A percentile compares a stretch with the other conserved stretches of the same genome.
Evolutionary conservation across 2,888 invertebrate species (phyloP).

Genomic region (Amorpha juglandis): DNA sequence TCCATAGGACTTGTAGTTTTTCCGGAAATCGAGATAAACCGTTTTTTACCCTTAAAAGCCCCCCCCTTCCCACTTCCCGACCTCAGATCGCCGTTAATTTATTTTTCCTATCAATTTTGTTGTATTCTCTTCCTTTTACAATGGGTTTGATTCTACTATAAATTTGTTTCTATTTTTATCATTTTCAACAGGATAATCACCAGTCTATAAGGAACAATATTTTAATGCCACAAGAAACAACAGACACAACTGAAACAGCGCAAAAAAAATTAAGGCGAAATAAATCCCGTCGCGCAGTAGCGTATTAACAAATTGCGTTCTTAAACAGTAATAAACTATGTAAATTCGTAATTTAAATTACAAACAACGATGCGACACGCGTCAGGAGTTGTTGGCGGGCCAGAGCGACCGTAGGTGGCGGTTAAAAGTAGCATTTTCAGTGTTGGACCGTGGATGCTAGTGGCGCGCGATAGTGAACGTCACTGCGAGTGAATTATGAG

Average conservation of each 20-base stretch:
- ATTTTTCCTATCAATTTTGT: no score
- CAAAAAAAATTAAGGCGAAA: slow-evolving; percentile 1
- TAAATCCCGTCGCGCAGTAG: slow-evolving; percentile 1
- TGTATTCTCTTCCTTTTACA: no score
- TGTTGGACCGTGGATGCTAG: slow-evolving; percentile 48
- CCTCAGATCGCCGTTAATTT: no score
- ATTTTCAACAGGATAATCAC: no score
- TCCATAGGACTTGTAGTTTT: no score
- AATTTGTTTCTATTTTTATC: no score
- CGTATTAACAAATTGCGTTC: slow-evolving; percentile 32
- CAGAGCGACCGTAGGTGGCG: slow-evolving; percentile 50
- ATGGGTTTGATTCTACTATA: no score
- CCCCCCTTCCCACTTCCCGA: no score
- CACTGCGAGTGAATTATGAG: slow-evolving; percentile 65
- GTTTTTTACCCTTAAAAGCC: no score
- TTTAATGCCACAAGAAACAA: background rate
- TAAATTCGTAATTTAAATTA: slow-evolving; percentile 76
- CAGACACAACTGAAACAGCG: background rate
- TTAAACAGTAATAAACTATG: slow-evolving; percentile 76
- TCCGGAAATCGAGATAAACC: no score
- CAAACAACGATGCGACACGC: slow-evolving; percentile 59
- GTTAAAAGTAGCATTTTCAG: slow-evolving; percentile 62
- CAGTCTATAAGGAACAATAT: background rate
- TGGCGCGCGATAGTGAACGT: slow-evolving; percentile 56
- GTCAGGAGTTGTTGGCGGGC: slow-evolving; percentile 43